Base-by-base conservation (phyloP, 1,140 invertebrate species). In the Saccostrea echinata region DNA sequence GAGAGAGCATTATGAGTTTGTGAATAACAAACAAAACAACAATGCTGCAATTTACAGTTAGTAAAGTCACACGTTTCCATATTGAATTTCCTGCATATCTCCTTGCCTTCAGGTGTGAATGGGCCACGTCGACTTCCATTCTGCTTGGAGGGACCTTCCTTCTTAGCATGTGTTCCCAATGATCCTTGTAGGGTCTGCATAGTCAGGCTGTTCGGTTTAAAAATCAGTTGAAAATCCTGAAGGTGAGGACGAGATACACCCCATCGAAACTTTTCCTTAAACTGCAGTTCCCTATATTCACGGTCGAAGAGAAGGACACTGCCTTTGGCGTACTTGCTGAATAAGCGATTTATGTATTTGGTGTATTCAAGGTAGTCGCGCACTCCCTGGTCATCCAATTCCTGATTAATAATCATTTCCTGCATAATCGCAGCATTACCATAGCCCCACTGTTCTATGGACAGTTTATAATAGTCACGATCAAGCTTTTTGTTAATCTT, bases 191-290 rank as follows among this genome's bases (percentile, higher is more conserved):
- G 18, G 3, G 43, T 43, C 43, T 88, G 61, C 16, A 16, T 35
- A 21, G 81, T 43, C 1, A 53, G 61, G 43, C 24, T 52, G n/a
- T 88, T 84, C 4, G 21, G 35, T 76, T 88, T 88, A 57, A 82
- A 3, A 21, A 84, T 84, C 16, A 84, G 64, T 53, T 88, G 86
- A 30, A n/a, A n/a, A n/a, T n/a, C n/a, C n/a, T n/a, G n/a, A n/a
- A n/a, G n/a, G n/a, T n/a, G n/a, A n/a, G n/a, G n/a, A n/a, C n/a
- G n/a, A n/a, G n/a, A n/a, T n/a, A n/a, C n/a, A n/a, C n/a, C n/a
- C n/a, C n/a, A n/a, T n/a, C n/a, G n/a, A n/a, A n/a, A n/a, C n/a
- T n/a, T n/a, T n/a, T n/a, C n/a, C n/a, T n/a, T n/a, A n/a, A n/a
- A n/a, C n/a, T n/a, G n/a, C n/a, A n/a, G n/a, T n/a, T n/a, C n/a